A percentile compares a stretch with the other conserved stretches of the same genome.
Evolutionary conservation across 2,797 vertebrate species (phyloP).

Genomic region (Rhincodon typus): DNA sequence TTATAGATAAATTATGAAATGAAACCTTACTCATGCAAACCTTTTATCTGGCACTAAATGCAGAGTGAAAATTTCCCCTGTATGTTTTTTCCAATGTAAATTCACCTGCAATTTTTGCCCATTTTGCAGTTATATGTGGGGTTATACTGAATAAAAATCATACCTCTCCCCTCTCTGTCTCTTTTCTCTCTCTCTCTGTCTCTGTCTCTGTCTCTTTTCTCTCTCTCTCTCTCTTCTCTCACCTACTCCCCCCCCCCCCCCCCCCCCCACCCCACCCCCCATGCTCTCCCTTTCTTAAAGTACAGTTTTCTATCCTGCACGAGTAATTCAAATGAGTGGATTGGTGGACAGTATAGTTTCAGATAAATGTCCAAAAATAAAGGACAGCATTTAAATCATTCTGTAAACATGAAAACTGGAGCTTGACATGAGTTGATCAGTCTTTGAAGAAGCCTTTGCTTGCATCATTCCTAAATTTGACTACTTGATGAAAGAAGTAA

Average conservation of each 20-base stretch:
- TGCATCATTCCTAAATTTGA: background rate
- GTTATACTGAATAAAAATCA: background rate
- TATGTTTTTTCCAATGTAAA: background rate
- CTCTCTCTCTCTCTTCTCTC: too few species aligned
- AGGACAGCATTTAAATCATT: background rate
- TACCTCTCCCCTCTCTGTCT: too few species aligned
- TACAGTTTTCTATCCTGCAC: background rate
- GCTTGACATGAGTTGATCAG: background rate
- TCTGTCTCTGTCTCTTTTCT: too few species aligned
- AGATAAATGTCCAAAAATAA: background rate
- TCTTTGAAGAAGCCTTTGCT: background rate
- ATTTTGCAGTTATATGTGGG: background rate
- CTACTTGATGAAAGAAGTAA: background rate
- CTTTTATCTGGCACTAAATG: background rate
- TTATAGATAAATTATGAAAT: background rate
- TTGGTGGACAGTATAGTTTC: background rate
- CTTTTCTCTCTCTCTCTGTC: too few species aligned
- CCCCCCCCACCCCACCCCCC: too few species aligned
- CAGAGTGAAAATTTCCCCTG: background rate
- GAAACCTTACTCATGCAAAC: background rate
- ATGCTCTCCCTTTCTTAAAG: background rate
- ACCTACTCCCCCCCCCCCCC: too few species aligned
- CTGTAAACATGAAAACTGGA: background rate
- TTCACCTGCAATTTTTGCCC: background rate
- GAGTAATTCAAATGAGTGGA: background rate